Evolutionary conservation across 2,888 invertebrate species (phyloP).

Genomic region (Taphrorychus bicolor): DNA sequence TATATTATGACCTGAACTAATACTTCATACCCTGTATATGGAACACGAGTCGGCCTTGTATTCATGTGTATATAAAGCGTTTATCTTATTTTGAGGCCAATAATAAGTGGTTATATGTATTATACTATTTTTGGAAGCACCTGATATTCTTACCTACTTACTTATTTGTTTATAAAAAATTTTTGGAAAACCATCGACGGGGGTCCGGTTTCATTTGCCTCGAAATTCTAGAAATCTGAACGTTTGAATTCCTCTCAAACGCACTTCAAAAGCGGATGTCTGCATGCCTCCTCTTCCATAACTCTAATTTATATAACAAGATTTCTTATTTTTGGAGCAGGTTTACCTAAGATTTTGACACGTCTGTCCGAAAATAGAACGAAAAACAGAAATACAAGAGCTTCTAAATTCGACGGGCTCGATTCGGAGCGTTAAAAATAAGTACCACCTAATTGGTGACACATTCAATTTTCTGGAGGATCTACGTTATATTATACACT

Average conservation of each 20-base stretch:
- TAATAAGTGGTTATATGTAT: too few relatives aligned
- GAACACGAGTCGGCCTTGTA: too few relatives aligned
- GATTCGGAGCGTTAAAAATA: slow-evolving; percentile 35
- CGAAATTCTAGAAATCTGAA: too few relatives aligned
- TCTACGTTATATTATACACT: neutral
- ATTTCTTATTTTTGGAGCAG: neutral
- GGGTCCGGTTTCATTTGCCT: too few relatives aligned
- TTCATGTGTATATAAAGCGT: too few relatives aligned
- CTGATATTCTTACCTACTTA: too few relatives aligned
- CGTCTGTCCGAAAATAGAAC: slow-evolving; percentile 25
- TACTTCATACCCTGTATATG: too few relatives aligned
- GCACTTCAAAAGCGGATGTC: neutral
- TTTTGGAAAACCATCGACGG: too few relatives aligned
- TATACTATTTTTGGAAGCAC: too few relatives aligned
- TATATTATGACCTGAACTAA: too few relatives aligned
- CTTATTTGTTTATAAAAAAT: too few relatives aligned
- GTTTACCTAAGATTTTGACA: neutral
- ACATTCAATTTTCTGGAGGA: slow-evolving; percentile 10
- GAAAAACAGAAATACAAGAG: slow-evolving; percentile 27
- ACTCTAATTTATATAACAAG: neutral
- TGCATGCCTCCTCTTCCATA: neutral
- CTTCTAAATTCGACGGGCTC: slow-evolving; percentile 30
- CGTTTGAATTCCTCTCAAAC: neutral
- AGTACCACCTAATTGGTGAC: slow-evolving; percentile 31
- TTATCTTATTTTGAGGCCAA: too few relatives aligned